Evolutionary conservation across 2,797 vertebrate species (phyloP), one percentile per base, ranked within the genome.

Genomic region (Garrulus glandarius): DNA sequence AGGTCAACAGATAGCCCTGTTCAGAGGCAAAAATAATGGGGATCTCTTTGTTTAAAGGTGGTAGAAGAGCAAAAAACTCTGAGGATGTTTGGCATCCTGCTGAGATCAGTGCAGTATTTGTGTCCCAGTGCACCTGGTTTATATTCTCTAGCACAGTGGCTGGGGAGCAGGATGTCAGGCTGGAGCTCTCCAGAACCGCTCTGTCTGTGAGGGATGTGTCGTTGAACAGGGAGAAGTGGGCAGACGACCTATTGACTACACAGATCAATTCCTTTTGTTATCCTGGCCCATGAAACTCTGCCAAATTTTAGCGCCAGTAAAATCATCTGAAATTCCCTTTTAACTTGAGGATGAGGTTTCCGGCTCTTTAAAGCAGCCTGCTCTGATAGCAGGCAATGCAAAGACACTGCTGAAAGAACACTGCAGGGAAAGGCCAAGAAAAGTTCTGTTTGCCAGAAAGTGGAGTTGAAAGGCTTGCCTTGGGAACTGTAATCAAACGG

Each of bases 391-490:
- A 72, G 79, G 94, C 86, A 91, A 93, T 61, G 95, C 92, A 96
- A 95, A 93, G 93, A 55, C 86, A 68, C 50, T 18, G 84, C 91
- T 92, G 71, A 95, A 93, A 96, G 74, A 89, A 91, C 43, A n/a
- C 39, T 49, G 90, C 15, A 80, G 84, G 19, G 70, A 91, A 91
- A 92, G 89, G 92, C 92, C 72, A 77, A 70, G 91, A 55, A 89
- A 96, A 95, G 87, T 92, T 84, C 87, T 78, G 89, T 76, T 96
- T 94, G 93, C 75, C 82, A 83, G 53, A 44, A 96, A 95, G 92
- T 22, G 60, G 83, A 95, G 87, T 92, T 95, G 93, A 96, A 96
- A 97, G 89, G 56, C 80, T 95, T 82, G 74, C 70, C 90, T 93
- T 3, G 5, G 89, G 77, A 84, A 26, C 89, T 88, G 87, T 57